Conservation (phyloP, 1,140 invertebrate species). For the Dendrolimus punctatus region DNA sequence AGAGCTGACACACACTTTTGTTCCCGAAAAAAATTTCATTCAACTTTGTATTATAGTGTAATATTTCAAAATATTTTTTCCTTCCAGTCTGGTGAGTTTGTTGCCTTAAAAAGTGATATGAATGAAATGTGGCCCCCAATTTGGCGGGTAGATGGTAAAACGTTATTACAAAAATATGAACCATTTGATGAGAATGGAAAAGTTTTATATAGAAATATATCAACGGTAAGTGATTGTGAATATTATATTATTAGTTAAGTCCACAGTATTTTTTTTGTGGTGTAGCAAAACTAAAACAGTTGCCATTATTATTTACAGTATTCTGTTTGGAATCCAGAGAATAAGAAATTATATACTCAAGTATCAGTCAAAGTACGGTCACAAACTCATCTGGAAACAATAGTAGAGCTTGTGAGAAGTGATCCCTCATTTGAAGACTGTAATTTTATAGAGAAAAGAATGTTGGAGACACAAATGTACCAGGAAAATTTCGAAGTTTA, state of each 20-base stretch:
- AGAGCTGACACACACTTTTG: too few species aligned
- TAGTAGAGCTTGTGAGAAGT: conserved; percentile 85
- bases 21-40: not conserved
- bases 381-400: conserved; percentile 81
- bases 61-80: conserved; percentile 1
- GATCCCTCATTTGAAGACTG: conserved; percentile 81
- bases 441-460: conserved; percentile 81
- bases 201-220: conserved; percentile 88
- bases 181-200: conserved; percentile 86
- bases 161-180: conserved; percentile 89
- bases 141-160: conserved; percentile 91
- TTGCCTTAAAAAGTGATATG: conserved; percentile 84
- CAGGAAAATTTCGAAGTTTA: conserved; percentile 92
- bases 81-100: conserved; percentile 85
- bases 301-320: conserved; percentile 73
- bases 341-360: conserved; percentile 83
- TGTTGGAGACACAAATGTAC: conserved; percentile 83
- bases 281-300: conserved; percentile 5
- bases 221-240: conserved; percentile 78
- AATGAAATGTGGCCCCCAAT: conserved; percentile 83
- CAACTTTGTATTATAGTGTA: too few species aligned
- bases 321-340: conserved; percentile 86
- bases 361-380: conserved; percentile 82
- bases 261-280: conserved; percentile 1
- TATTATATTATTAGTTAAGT: not conserved